phyloP scores from a whole-genome alignment of 1,140 invertebrate genomes.

The Procambarus clarkii region DNA sequence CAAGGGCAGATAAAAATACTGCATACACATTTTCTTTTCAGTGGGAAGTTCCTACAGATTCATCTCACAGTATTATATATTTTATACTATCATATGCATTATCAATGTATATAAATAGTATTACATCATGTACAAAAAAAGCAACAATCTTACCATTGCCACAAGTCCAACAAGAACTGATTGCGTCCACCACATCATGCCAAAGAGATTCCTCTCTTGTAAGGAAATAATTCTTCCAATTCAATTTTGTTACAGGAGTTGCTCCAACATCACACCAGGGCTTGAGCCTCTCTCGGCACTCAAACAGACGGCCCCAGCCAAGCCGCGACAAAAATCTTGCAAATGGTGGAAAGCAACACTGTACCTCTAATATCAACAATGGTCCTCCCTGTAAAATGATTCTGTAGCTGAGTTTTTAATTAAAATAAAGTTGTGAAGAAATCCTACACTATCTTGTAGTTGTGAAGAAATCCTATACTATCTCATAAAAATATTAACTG shows the following conservation, averaged over 20 bases:
- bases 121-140: too few species aligned
- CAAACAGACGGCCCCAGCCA: not conserved
- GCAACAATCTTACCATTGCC: conserved; percentile 1
- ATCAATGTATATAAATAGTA: too few species aligned
- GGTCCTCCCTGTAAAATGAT: not conserved
- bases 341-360: not conserved
- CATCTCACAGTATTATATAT: too few species aligned
- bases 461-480: too few species aligned
- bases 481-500: too few species aligned
- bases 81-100: too few species aligned
- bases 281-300: not conserved
- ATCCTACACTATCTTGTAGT: too few species aligned
- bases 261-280: not conserved
- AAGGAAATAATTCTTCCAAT: not conserved
- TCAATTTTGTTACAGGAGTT: not conserved
- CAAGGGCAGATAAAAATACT: too few species aligned
- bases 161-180: not conserved
- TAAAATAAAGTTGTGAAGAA: too few species aligned
- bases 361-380: conserved; percentile 13
- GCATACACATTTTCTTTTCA: too few species aligned
- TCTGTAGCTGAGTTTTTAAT: too few species aligned
- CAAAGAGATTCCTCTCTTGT: not conserved
- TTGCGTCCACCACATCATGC: not conserved
- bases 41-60: too few species aligned
- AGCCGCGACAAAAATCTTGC: not conserved